Evolutionary conservation across 35 echinoderm and acorn worm genomes (phyloP).

Genomic region (Ophiothrix spiculata): DNA sequence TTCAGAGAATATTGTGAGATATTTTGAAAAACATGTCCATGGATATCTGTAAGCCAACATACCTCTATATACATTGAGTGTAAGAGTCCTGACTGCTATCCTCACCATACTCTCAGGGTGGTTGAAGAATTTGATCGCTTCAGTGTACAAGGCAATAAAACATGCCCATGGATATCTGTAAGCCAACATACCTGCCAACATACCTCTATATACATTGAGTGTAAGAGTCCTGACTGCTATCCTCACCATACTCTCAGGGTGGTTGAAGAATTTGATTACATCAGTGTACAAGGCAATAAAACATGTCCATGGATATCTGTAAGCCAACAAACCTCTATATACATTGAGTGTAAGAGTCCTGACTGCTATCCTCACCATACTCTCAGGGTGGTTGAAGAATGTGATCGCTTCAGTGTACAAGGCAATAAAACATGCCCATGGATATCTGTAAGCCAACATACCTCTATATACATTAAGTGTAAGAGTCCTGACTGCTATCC

Average conservation of each 20-base stretch:
- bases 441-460: no score
- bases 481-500: conserved; percentile 94
- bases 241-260: conserved; percentile 97
- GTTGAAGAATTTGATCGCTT: conserved; percentile 99
- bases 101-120: conserved; percentile 98
- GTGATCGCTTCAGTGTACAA: conserved; percentile 99
- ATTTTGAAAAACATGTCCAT: no score
- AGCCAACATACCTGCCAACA: no score
- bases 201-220: conserved; percentile 99
- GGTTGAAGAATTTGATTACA: conserved; percentile 99
- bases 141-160: conserved; percentile 97
- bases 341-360: conserved; percentile 97
- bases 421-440: no score
- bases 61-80: conserved; percentile 99
- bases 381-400: conserved; percentile 98
- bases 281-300: conserved; percentile 99
- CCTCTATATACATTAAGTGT: conserved; percentile 99
- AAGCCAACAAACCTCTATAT: conserved; percentile 95
- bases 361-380: conserved; percentile 97
- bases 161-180: no score
- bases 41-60: no score
- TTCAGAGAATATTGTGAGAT: no score
- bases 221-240: conserved; percentile 97
- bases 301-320: no score
- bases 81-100: conserved; percentile 94